Evolutionary conservation across 2,113 vertebrate genomes (phyloP), one percentile per base, ranked within the genome.

Genomic region (Cardinalis cardinalis): DNA sequence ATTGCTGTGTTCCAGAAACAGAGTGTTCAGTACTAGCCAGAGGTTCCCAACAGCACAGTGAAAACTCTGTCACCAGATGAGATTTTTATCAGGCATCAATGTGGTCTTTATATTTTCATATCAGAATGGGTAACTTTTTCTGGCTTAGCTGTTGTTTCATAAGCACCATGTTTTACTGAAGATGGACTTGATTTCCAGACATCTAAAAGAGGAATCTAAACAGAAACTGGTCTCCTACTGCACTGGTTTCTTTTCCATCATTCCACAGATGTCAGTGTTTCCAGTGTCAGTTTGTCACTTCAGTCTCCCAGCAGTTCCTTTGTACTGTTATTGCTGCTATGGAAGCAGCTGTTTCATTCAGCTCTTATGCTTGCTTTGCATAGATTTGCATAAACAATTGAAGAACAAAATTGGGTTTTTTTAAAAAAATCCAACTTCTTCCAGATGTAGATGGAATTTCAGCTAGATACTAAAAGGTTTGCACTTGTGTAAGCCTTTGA

Each of bases 331-430:
- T 19, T 3, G 0, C 88, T 93, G 63, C 81, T 82, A n/a, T 29
- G 87, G 90, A 84, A 94, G 87, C 77, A 92, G 88, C 84, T 94
- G 84, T 88, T 88, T 72, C 79, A 81, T 91, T 95, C 86, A 75
- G 29, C 43, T 92, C 26, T 43, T 49, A 7, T 6, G 34, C 77
- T 94, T 93, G 70, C 56, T 88, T 95, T 95, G 90, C 83, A 78
- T 83, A 48, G 61, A 86, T 94, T 88, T 90, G 84, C 90, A 92
- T 95, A 72, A 93, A 88, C 63, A 90, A 90, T 84, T 88, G 73
- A 72, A 68, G 76, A 91, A 74, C 9, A 75, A 75, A 90, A 81
- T 70, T 52, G 24, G 20, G 29, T 44, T 69, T 75, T 32, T 18
- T 7, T 32, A 28, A 41, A 29, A 13, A 2, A 12, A 24, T 7